phyloP scores from a whole-genome alignment of 2,797 vertebrate species.

The Tinamus major region DNA sequence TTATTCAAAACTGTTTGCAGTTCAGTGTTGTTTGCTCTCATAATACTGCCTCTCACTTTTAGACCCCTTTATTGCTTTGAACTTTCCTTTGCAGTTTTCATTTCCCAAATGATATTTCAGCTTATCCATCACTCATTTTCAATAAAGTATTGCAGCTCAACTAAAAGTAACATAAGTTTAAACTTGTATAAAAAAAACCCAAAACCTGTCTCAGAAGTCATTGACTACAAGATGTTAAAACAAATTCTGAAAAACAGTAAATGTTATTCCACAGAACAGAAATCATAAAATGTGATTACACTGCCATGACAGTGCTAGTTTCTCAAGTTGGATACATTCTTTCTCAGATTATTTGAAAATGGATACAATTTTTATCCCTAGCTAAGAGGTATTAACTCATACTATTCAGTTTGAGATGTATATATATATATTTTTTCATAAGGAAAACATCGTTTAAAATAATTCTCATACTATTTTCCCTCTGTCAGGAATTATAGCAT shows the following conservation, averaged over 20 bases:
- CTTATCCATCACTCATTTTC: constrained; percentile 29
- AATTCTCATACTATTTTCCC: not conserved
- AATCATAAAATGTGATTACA: not conserved
- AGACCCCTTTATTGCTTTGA: not conserved
- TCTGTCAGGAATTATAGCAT: not conserved
- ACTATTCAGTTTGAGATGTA: not conserved
- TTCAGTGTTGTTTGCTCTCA: constrained; percentile 2
- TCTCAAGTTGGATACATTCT: not conserved
- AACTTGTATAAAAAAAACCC: not conserved
- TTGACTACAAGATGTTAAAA: not conserved
- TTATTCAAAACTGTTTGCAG: constrained; percentile 42
- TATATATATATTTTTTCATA: not conserved
- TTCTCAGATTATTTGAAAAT: not conserved
- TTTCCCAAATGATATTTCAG: constrained; percentile 29
- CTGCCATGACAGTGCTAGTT: not conserved
- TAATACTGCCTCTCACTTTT: not conserved
- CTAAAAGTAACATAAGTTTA: not conserved
- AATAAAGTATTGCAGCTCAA: not conserved
- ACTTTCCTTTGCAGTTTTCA: constrained; percentile 9
- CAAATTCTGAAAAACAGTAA: not conserved
- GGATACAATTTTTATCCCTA: not conserved
- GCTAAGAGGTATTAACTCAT: not conserved
- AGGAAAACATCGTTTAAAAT: not conserved
- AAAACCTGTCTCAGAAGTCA: not conserved
- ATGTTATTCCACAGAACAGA: not conserved